A percentile compares a stretch with the other conserved stretches of the same genome.
Evolutionary conservation across 1,140 invertebrate genomes (phyloP).

Genomic region (Atta cephalotes): DNA sequence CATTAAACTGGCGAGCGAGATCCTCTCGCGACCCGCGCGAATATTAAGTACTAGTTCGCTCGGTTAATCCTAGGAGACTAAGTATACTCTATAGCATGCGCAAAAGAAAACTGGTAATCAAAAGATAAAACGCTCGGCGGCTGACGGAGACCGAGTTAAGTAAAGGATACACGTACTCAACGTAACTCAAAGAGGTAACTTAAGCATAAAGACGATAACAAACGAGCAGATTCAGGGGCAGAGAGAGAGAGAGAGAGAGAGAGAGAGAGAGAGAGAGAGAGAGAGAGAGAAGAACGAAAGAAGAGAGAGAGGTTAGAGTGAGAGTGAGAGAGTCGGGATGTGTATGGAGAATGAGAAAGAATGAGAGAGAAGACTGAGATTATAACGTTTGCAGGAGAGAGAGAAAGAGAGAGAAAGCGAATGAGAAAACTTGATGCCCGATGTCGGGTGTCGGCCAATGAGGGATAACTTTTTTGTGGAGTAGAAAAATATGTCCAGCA

Average conservation of each 20-base stretch:
- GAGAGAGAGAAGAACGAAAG: conserved; percentile 9
- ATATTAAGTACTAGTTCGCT: conserved; percentile 56
- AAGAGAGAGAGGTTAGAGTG: conserved; percentile 8
- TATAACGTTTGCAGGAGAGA: conserved; percentile 2
- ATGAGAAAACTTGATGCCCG: conserved; percentile 36
- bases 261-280: conserved; percentile 17
- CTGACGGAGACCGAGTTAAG: conserved; percentile 55
- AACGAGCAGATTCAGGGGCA: conserved; percentile 48
- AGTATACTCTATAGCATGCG: conserved; percentile 72
- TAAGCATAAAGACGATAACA: conserved; percentile 60
- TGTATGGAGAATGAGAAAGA: conserved; percentile 34
- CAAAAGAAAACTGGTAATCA: conserved; percentile 59
- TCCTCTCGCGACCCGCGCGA: conserved; percentile 59
- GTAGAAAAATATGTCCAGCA: conserved; percentile 56
- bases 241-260: conserved; percentile 12
- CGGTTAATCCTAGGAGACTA: conserved; percentile 66
- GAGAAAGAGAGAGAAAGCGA: background rate
- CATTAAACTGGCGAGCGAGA: conserved; percentile 26
- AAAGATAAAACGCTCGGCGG: conserved; percentile 33
- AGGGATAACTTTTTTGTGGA: conserved; percentile 40
- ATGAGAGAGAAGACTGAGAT: background rate
- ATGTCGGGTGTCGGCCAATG: conserved; percentile 31
- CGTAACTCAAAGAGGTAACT: conserved; percentile 54
- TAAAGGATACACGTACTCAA: conserved; percentile 58
- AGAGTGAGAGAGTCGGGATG: conserved; percentile 19